Evolutionary conservation across 2,113 vertebrate species (phyloP).

Genomic region (Columba janthina): DNA sequence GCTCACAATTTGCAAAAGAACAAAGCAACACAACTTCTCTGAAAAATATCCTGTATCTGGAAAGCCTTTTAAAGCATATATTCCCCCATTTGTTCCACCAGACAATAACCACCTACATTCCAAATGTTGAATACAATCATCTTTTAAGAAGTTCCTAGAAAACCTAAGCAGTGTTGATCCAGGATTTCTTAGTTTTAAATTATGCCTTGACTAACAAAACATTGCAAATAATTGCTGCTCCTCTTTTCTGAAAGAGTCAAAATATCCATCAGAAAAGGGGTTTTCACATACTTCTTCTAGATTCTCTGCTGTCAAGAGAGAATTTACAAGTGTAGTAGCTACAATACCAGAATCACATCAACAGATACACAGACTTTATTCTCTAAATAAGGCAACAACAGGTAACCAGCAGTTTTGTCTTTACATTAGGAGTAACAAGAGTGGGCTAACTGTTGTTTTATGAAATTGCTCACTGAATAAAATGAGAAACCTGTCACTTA

Average conservation of each 20-base stretch:
- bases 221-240: background rate
- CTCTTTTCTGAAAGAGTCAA: background rate
- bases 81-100: background rate
- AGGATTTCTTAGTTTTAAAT: background rate
- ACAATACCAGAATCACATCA: background rate
- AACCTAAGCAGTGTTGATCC: background rate
- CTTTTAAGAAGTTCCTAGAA: background rate
- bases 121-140: background rate
- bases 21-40: background rate
- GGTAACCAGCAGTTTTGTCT: background rate
- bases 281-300: background rate
- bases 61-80: background rate
- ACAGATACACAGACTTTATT: background rate
- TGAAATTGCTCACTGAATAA: background rate
- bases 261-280: background rate
- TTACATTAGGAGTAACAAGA: background rate
- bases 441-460: background rate
- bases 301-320: fast-evolving
- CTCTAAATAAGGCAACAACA: background rate
- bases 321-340: background rate
- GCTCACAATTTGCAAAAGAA: background rate
- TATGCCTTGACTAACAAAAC: background rate
- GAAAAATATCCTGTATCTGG: background rate
- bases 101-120: background rate
- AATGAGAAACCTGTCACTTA: background rate